Evolutionary conservation across 2,113 vertebrate species (phyloP), one percentile per base, ranked within the genome.

Genomic region (Tympanuchus pallidicinctus): DNA sequence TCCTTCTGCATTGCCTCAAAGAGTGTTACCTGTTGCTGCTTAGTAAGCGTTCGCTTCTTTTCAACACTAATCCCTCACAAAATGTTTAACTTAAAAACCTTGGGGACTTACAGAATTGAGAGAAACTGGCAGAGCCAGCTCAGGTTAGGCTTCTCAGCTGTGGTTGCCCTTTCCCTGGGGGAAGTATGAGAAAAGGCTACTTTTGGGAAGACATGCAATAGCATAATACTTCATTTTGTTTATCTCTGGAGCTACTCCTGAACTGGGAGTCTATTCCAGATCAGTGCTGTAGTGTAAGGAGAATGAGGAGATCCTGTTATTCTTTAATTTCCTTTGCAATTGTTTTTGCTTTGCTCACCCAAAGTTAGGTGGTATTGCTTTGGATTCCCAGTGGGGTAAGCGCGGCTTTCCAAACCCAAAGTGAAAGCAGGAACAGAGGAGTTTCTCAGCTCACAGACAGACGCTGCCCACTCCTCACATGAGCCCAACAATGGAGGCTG

Each of bases 1-100:
- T 11, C 14, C 19, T 6, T 9, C 85, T 77, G 42, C 4, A 0
- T 56, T 88, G 75, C 85, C 79, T 93, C 11, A 45, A 63, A 93
- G 73, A 82, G 47, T 86, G 88, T 94, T 96, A 94, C 89, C 82
- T 94, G 48, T n/a, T 89, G 79, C 69, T 92, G 65, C 73, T 81
- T 86, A 48, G 22, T 67, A 38, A 61, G 67, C 63, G 72, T 88
- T 92, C 71, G 72, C 38, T 90, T 88, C 76, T 89, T 94, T 92
- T 96, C 94, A 86, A 14, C 81, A 27, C 72, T 90, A 75, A 86
- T 86, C 79, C 91, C 72, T 82, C 72, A 65, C 82, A 88, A 93
- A 94, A 83, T 80, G 65, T 64, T 86, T 81, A 25, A 86, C 57
- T 91, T 65, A 5, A 38, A 83, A 81, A 61, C 73, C 54, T 74